Base-by-base conservation (phyloP, 2,797 vertebrate genomes). In the Thalassophryne amazonica region DNA sequence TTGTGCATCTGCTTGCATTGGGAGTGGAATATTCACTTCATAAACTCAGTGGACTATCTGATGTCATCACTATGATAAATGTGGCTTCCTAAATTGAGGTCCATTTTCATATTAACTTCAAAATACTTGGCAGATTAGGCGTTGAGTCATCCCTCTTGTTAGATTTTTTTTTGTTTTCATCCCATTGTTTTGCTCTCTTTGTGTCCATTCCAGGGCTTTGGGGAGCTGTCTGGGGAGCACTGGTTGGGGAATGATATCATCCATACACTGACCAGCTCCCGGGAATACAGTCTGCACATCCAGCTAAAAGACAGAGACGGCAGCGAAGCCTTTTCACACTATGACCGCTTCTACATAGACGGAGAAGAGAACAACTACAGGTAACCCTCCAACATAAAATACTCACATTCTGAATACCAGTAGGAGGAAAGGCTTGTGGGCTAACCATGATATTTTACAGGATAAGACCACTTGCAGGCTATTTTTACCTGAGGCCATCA, bases 171-270 rank as follows among this genome's bases (percentile, higher is more conserved):
- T 47, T 43, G 49, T 9, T 36, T 48, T n/a, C n/a, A n/a, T n/a
- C n/a, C 42, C 56, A 52, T 77, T 77, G 47, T 69, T 53, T 59
- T 43, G 45, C 19, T 40, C 34, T 50, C 58, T 79, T 70, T 81
- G 30, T 73, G 22, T 62, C 52, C 55, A 51, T 81, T 69, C 41
- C 59, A 94, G 93, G 93, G 93, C 34, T 94, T 94, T 61, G 93
- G 93, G 50, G 85, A 92, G 14, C 82, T 65, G 1, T 77, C 86
- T 14, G 92, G 91, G 59, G 92, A 94, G 62, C 85, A 93, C 69
- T 94, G 93, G 93, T 70, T 93, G 53, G 93, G 92, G 53, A 94
- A 94, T 76, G 91, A 93, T 52, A 86, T 90, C 79, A 88, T 94
- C 68, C 90, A 94, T 66, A 76, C 79, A 57, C 84, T 94, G 62